Evolutionary conservation across 2,113 vertebrate genomes (phyloP).

Genomic region (Sinocyclocheilus anshuiensis): DNA sequence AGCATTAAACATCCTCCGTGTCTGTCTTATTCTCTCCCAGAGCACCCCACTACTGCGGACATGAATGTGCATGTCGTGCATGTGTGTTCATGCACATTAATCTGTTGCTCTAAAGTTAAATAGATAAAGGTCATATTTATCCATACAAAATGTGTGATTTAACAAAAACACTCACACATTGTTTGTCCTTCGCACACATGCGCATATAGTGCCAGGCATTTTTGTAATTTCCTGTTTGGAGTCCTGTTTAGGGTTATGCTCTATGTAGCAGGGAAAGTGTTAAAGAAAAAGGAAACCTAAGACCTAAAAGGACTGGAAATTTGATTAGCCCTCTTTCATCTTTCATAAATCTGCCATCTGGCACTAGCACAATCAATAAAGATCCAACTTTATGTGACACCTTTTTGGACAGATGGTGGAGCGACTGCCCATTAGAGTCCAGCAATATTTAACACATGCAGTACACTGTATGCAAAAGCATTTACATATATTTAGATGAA

Average conservation of each 20-base stretch:
- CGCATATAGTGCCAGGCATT: slow-evolving; percentile 64
- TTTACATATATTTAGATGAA: slow-evolving; percentile 39
- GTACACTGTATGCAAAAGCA: slow-evolving; percentile 31
- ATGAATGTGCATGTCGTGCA: neutral
- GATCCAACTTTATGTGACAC: slow-evolving; percentile 75
- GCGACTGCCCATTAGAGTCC: slow-evolving; percentile 25
- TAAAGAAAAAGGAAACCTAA: slow-evolving; percentile 73
- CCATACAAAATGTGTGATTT: neutral
- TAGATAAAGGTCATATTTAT: neutral
- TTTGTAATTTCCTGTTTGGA: slow-evolving; percentile 76
- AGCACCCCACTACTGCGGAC: slow-evolving; percentile 14
- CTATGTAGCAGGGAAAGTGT: slow-evolving; percentile 72
- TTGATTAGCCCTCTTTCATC: slow-evolving; percentile 79
- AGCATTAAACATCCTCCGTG: slow-evolving; percentile 59
- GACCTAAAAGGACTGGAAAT: slow-evolving; percentile 77
- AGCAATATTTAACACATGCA: slow-evolving; percentile 47
- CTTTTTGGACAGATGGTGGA: slow-evolving; percentile 62
- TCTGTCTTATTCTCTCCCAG: slow-evolving; percentile 52
- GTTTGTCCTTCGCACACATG: slow-evolving; percentile 31
- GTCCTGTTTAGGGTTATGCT: slow-evolving; percentile 73
- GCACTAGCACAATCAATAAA: slow-evolving; percentile 73
- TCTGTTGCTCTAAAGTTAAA: neutral
- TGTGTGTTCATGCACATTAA: neutral
- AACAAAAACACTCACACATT: slow-evolving; percentile 25
- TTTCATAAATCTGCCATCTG: slow-evolving; percentile 79